phyloP scores from a whole-genome alignment of 2,797 vertebrate species.

The Pseudochromis fuscus region DNA sequence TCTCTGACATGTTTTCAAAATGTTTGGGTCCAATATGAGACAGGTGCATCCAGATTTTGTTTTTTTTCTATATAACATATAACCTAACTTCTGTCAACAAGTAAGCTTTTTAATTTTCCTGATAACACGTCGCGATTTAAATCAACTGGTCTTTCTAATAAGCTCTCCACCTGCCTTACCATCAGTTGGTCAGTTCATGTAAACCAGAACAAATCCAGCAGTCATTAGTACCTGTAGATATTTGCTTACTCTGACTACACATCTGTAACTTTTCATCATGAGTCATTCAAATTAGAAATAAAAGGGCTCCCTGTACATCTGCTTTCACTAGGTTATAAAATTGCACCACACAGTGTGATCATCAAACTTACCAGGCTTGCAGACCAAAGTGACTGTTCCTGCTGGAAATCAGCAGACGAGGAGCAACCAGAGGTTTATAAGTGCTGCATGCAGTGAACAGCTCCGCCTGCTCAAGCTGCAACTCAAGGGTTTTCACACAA shows the following conservation, averaged over 20 bases:
- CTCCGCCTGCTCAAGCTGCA: conserved; percentile 72
- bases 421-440: conserved; percentile 69
- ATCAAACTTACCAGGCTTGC: conserved; percentile 70
- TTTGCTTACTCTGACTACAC: background rate
- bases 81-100: background rate
- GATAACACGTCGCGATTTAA: background rate
- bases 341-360: conserved; percentile 5
- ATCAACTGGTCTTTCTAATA: background rate
- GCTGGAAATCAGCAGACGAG: conserved; percentile 55
- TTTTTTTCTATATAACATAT: background rate
- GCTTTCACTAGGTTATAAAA: background rate
- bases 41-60: background rate
- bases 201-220: background rate
- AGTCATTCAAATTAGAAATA: background rate
- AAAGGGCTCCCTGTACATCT: background rate
- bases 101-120: background rate
- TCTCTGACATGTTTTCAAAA: conserved; percentile 4
- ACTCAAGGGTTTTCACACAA: conserved; percentile 23
- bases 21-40: background rate
- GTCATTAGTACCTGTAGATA: background rate
- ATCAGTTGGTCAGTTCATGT: conserved; percentile 11
- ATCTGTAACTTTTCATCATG: background rate
- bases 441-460: conserved; percentile 28
- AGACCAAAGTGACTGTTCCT: conserved; percentile 53
- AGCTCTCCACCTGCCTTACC: background rate